phyloP scores from a whole-genome alignment of 37 sponge, comb jelly and placozoan species.

The Bolinopsis microptera region DNA sequence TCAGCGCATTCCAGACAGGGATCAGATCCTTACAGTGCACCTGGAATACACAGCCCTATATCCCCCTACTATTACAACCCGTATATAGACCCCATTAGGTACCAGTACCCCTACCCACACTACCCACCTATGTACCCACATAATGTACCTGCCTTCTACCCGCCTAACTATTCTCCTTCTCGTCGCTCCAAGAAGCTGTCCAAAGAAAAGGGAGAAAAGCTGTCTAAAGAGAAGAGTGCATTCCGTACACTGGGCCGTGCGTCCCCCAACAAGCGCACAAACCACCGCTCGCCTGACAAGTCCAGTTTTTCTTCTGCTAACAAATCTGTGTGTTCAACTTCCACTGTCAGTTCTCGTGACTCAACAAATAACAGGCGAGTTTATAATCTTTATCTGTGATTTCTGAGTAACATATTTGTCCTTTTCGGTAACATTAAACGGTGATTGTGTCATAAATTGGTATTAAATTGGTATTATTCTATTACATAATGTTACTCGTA shows the following conservation, averaged over 20 bases:
- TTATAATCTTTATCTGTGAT: too few relatives aligned
- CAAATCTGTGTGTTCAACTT: constrained; percentile 19
- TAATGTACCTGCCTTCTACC: constrained; percentile 29
- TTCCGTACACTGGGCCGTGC: neutral
- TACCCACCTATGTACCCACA: neutral
- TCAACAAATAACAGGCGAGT: neutral
- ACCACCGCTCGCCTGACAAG: constrained; percentile 24
- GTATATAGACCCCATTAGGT: neutral
- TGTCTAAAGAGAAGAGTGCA: constrained; percentile 26
- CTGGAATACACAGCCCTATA: neutral
- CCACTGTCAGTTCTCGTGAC: constrained; percentile 9
- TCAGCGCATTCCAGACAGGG: neutral
- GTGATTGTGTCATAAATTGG: too few relatives aligned
- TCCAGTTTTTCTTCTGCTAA: constrained; percentile 12
- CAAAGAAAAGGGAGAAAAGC: neutral
- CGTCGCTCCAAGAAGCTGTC: neutral
- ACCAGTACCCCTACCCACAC: neutral
- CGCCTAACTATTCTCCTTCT: constrained; percentile 15
- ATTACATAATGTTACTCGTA: too few relatives aligned
- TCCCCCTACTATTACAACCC: constrained; percentile 19
- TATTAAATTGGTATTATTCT: too few relatives aligned
- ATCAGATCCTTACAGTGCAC: neutral
- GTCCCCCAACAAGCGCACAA: constrained; percentile 26
- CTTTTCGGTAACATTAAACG: too few relatives aligned
- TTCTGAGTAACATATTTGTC: too few relatives aligned